phyloP scores from a whole-genome alignment of 2,888 invertebrate species.

The Azorinus chamasolen region DNA sequence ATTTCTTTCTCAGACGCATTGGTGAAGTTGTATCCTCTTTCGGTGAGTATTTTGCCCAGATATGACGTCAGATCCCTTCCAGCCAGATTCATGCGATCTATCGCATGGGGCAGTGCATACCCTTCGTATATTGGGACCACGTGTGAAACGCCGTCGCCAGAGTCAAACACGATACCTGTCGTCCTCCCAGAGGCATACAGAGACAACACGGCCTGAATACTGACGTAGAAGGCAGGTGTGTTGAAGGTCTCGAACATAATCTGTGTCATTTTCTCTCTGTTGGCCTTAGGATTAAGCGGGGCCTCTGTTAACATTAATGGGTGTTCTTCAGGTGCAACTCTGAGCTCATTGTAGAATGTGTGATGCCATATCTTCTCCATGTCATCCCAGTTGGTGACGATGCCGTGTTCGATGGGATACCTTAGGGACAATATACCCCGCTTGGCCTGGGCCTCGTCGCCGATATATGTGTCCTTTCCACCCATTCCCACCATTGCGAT shows the following conservation, averaged over 20 bases:
- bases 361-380: slow-evolving; percentile 26
- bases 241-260: slow-evolving; percentile 71
- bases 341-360: slow-evolving; percentile 13
- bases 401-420: slow-evolving; percentile 23
- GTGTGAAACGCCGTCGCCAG: slow-evolving; percentile 87
- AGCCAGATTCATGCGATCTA: slow-evolving; percentile 69
- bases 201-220: slow-evolving; percentile 79
- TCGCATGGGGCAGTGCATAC: slow-evolving; percentile 77
- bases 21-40: slow-evolving; percentile 86
- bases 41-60: slow-evolving; percentile 76
- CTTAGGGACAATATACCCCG: slow-evolving; percentile 14
- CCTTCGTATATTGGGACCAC: slow-evolving; percentile 96
- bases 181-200: slow-evolving; percentile 89
- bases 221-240: slow-evolving; percentile 77
- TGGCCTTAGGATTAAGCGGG: slow-evolving; percentile 51
- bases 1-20: slow-evolving; percentile 67
- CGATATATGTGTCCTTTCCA: slow-evolving; percentile 1
- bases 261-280: slow-evolving; percentile 60
- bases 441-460: slow-evolving; percentile 9
- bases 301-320: slow-evolving; percentile 87
- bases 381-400: slow-evolving; percentile 78
- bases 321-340: slow-evolving; percentile 98
- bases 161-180: slow-evolving; percentile 88
- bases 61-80: slow-evolving; percentile 75
- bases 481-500: slow-evolving; percentile 11